Evolutionary conservation across 2,113 vertebrate genomes (phyloP).

Genomic region (Calidris pugnax): DNA sequence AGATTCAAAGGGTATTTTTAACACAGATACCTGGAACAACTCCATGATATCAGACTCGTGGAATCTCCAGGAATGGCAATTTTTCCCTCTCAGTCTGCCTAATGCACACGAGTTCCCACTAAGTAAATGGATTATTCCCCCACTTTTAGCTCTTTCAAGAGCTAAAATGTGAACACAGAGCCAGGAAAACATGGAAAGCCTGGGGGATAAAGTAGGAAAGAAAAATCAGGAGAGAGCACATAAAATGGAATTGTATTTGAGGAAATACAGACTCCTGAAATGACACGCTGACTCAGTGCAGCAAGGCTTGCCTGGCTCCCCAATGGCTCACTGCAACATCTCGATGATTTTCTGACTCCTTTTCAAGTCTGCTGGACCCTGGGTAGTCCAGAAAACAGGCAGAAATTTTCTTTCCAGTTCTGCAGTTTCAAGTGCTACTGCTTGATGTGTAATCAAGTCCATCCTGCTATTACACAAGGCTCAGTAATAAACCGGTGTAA

Average conservation of each 20-base stretch:
- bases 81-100: background rate
- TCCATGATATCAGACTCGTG: background rate
- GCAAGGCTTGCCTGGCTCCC: background rate
- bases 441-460: slow-evolving; percentile 31
- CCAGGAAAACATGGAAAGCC: background rate
- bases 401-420: slow-evolving; percentile 2
- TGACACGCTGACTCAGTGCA: background rate
- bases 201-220: background rate
- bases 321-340: background rate
- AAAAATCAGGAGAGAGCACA: background rate
- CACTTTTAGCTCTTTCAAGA: background rate
- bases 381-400: background rate
- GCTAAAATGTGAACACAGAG: background rate
- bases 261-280: background rate
- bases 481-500: slow-evolving; percentile 8
- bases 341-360: background rate
- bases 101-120: background rate
- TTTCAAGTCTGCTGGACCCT: background rate
- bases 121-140: background rate
- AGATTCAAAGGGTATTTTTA: background rate
- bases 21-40: background rate
- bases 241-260: background rate
- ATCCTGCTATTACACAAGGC: slow-evolving; percentile 45
- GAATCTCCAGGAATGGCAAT: background rate
- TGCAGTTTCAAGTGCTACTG: slow-evolving; percentile 32